Base-by-base conservation (phyloP, 2,797 vertebrate species). In the Helostoma temminkii region DNA sequence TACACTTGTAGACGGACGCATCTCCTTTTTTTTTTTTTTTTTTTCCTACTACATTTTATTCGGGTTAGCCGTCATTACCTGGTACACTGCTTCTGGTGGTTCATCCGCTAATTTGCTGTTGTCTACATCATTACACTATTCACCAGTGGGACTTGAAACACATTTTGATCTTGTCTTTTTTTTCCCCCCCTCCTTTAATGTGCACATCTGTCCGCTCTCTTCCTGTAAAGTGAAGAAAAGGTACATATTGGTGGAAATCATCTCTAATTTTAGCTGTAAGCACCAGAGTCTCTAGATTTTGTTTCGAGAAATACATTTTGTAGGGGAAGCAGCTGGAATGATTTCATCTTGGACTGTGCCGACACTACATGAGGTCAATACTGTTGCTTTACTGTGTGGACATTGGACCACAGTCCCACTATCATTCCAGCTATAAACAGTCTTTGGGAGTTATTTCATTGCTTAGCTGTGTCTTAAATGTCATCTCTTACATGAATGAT, bases 251-350 rank as follows among this genome's bases (percentile, higher is more conserved):
- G 74, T 83, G 81, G 57, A 80, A 78, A 69, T 84, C 86, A 85
- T 88, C 82, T 87, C 81, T 81, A 75, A 71, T 55, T 60, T 80
- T 84, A 88, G 83, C 86, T 90, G 90, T 90, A 92, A 85, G 81
- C 60, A 46, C 59, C 66, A 42, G 50, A 65, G 61, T 83, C 39
- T 64, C 21, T 42, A 66, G 81, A 70, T 58, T 61, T 83, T 39
- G 26, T 78, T 76, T 66, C 42, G 21, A 39, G 25, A 46, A 32
- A 30, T 43, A 75, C 63, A 60, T 58, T 65, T 60, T 0, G 41
- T 37, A 54, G 53, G 70, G 59, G 77, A 65, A 64, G 61, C 60
- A 46, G 66, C 78, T 83, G 78, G 71, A 74, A 57, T 45, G 52
- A 63, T 53, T 75, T 83, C n/a, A 66, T 67, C 53, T 58, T 5